phyloP scores from a whole-genome alignment of 2,113 vertebrate genomes.

The Plecotus auritus region DNA sequence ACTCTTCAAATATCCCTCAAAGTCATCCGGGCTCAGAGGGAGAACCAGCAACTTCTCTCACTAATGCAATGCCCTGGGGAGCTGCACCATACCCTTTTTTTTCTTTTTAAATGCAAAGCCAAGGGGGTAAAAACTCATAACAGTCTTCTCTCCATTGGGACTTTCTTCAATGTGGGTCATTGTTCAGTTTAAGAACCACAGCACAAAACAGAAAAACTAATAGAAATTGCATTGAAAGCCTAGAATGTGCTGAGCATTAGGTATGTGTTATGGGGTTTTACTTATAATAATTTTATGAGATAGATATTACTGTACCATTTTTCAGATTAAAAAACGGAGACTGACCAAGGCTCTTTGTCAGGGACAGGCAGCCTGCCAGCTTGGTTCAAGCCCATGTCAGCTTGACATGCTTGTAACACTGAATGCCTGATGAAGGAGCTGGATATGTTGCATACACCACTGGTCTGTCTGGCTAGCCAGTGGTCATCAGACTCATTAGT shows the following conservation, averaged over 20 bases:
- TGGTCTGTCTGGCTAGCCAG: not conserved
- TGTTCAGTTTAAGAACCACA: not conserved
- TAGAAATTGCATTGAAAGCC: not conserved
- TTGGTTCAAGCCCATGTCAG: not conserved
- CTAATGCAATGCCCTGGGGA: not conserved
- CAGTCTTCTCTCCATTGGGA: not conserved
- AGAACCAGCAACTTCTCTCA: not conserved
- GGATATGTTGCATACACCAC: fast-evolving
- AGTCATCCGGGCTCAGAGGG: not conserved
- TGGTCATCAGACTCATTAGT: too few relatives aligned
- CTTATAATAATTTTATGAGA: not conserved
- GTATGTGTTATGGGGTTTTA: not conserved
- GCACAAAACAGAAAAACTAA: not conserved
- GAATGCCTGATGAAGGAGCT: not conserved
- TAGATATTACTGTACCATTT: not conserved
- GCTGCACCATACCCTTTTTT: not conserved
- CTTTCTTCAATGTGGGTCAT: not conserved
- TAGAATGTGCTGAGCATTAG: not conserved
- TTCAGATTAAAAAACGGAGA: not conserved
- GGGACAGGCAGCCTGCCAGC: not conserved
- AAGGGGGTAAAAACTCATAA: not conserved
- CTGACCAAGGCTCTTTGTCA: not conserved
- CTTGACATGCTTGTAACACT: not conserved
- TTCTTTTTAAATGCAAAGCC: not conserved
- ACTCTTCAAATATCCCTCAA: not conserved